A percentile compares a stretch with the other conserved stretches of the same genome.
Conservation (phyloP, 2,797 vertebrate genomes). For the Craterocephalus amniculus region DNA sequence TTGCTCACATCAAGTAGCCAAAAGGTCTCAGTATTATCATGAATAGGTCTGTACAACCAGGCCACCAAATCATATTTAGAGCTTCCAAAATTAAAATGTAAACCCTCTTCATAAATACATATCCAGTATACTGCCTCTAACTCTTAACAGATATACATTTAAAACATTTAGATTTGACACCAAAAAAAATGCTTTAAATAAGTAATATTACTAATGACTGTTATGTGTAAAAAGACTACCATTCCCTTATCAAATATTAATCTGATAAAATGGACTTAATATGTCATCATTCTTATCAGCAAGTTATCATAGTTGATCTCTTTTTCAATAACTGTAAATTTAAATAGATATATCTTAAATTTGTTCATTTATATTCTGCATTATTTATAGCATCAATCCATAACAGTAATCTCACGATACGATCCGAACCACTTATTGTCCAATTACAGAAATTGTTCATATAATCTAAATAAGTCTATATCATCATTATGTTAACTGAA, state of each 20-base stretch:
- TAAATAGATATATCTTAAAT: not conserved
- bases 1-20: slow-evolving; percentile 20
- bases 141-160: too few species aligned
- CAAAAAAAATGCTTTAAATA: not conserved
- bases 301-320: too few species aligned
- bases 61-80: not conserved
- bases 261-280: too few species aligned
- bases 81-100: too few species aligned
- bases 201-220: not conserved
- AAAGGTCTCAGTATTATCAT: not conserved
- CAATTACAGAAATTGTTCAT: not conserved
- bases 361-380: not conserved
- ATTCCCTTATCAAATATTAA: not conserved
- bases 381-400: not conserved
- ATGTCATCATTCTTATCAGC: too few species aligned
- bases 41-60: not conserved
- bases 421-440: not conserved
- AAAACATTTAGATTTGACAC: not conserved
- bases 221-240: not conserved
- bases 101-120: too few species aligned
- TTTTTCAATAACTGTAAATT: too few species aligned
- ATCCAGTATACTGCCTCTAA: too few species aligned
- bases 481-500: too few species aligned
- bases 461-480: too few species aligned
- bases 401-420: not conserved